A percentile compares a stretch with the other conserved stretches of the same genome.
Conservation (phyloP, 2,113 vertebrate genomes). For the Varanus komodoensis region DNA sequence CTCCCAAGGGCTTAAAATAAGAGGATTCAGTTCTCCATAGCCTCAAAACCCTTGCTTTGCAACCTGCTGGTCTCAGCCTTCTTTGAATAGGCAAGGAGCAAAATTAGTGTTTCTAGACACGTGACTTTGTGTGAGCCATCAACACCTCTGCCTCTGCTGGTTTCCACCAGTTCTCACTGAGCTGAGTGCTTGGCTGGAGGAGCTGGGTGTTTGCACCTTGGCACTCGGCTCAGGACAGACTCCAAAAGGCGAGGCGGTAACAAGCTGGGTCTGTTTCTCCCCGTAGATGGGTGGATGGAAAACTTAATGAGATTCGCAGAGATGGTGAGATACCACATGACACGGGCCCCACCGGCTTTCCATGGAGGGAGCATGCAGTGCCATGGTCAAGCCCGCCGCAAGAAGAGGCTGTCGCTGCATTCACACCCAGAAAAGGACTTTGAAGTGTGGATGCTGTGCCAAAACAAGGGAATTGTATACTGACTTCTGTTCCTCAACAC, state of each 20-base stretch:
- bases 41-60: not conserved
- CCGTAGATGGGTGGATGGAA: conserved; percentile 73
- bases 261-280: conserved; percentile 64
- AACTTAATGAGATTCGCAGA: conserved; percentile 77
- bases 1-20: not conserved
- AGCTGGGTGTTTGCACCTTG: conserved; percentile 66
- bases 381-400: conserved; percentile 7
- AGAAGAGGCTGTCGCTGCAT: conserved; percentile 49
- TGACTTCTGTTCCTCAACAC: not conserved
- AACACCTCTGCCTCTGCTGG: not conserved
- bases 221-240: conserved; percentile 62
- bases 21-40: not conserved
- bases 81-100: not conserved
- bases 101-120: not conserved
- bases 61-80: not conserved
- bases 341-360: conserved; percentile 65
- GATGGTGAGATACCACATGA: conserved; percentile 63
- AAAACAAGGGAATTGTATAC: not conserved
- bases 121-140: not conserved
- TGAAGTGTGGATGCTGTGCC: not conserved
- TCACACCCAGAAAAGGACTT: conserved; percentile 23
- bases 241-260: conserved; percentile 66
- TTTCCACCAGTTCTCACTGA: conserved; percentile 11
- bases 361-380: conserved; percentile 46
- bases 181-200: conserved; percentile 47